Percentiles rank a stretch among this genome's conserved stretches.
These are phyloP conservation scores for Chalcosyrphus nemorum DNA, from an alignment of 2,888 invertebrate species.

Conservation along the genomic window DNA sequence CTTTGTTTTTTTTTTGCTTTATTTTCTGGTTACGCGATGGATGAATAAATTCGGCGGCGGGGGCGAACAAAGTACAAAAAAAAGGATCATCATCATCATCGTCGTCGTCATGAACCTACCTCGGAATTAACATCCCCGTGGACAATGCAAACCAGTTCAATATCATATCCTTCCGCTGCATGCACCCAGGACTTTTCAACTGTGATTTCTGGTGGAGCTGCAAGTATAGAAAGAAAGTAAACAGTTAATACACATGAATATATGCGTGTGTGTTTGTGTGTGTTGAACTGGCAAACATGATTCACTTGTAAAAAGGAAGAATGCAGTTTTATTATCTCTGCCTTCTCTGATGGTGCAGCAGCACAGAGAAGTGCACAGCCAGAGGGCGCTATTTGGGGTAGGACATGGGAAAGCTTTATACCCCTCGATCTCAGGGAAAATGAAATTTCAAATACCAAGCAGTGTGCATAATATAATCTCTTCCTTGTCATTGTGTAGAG, in stretches of 20 bases:
- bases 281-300: conserved; percentile 58
- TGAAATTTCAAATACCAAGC: conserved; percentile 68
- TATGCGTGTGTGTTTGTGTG: neutral
- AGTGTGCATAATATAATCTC: conserved; percentile 63
- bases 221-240: conserved; percentile 71
- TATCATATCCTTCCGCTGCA: conserved; percentile 85
- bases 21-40: conserved; percentile 33
- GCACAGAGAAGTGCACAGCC: conserved; percentile 24
- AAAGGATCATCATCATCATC: neutral
- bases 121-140: conserved; percentile 84
- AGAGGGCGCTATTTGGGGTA: conserved; percentile 16
- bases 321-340: conserved; percentile 69
- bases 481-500: conserved; percentile 40
- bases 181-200: conserved; percentile 85
- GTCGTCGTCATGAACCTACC: conserved; percentile 77
- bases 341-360: neutral
- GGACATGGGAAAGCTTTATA: conserved; percentile 6
- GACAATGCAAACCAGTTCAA: conserved; percentile 85
- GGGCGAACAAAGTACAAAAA: conserved; percentile 5
- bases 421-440: conserved; percentile 18
- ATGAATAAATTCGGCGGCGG: conserved; percentile 34
- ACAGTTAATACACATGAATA: conserved; percentile 22
- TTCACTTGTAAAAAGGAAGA: conserved; percentile 43
- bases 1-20: conserved; percentile 46
- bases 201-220: conserved; percentile 86